These are phyloP conservation scores for Neogale vison DNA, from an alignment of 2,113 vertebrate genomes.

Conservation along the genomic window DNA sequence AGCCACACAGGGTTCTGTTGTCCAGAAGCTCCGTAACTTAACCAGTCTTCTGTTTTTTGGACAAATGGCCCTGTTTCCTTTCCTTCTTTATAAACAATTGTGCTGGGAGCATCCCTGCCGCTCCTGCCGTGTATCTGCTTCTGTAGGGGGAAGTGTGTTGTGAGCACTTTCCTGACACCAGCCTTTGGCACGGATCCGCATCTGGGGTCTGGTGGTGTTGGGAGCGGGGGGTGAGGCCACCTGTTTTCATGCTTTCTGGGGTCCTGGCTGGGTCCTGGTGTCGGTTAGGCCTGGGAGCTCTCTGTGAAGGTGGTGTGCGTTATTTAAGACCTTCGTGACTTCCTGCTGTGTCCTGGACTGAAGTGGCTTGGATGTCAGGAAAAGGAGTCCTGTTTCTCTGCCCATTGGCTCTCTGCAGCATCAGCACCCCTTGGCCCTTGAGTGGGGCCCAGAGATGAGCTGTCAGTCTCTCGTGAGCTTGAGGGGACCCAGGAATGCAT, in stretches of 20 bases:
- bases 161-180: rapidly evolving
- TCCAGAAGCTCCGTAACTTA: rapidly evolving
- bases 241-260: neutral
- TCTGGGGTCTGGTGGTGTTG: neutral
- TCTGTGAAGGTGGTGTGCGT: neutral
- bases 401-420: neutral
- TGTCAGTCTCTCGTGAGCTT: rapidly evolving
- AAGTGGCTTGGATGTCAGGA: neutral
- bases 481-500: rapidly evolving
- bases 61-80: neutral
- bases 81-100: neutral
- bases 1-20: rapidly evolving
- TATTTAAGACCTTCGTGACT: neutral
- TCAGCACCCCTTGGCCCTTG: neutral
- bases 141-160: neutral
- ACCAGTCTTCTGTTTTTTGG: neutral
- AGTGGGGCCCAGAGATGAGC: neutral
- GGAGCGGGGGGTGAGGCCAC: rapidly evolving
- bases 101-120: neutral
- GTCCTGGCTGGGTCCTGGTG: neutral
- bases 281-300: too few species aligned
- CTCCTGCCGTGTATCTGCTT: rapidly evolving
- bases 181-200: neutral
- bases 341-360: neutral
- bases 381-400: neutral